A percentile compares a stretch with the other conserved stretches of the same genome.
phyloP scores from a whole-genome alignment of 2,113 vertebrate species.

The Malaclemys terrapin region DNA sequence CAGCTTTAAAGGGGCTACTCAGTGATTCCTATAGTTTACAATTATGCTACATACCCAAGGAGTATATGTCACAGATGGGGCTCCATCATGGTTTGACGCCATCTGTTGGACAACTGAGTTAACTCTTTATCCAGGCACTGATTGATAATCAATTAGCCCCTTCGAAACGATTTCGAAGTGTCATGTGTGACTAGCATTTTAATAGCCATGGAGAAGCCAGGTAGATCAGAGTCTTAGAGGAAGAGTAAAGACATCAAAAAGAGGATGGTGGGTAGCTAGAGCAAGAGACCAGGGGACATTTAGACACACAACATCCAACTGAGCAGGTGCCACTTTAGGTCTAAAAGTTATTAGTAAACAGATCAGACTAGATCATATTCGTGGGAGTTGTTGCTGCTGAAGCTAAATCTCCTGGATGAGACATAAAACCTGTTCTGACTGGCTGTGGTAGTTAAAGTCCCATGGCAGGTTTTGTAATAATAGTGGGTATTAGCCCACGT shows the following conservation, averaged over 20 bases:
- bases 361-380: too few relatives aligned
- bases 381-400: not conserved
- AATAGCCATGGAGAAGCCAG: not conserved
- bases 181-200: not conserved
- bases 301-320: not conserved
- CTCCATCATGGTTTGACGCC: not conserved
- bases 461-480: fast-evolving
- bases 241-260: not conserved
- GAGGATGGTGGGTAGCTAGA: not conserved
- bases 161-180: not conserved
- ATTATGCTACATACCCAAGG: not conserved
- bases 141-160: not conserved
- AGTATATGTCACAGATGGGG: not conserved
- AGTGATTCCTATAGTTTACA: not conserved
- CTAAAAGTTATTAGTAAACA: not conserved
- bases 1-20: not conserved
- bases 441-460: not conserved
- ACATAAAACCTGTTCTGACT: not conserved
- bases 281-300: not conserved
- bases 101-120: not conserved
- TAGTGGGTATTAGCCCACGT: not conserved
- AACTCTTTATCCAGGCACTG: not conserved
- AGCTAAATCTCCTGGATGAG: not conserved
- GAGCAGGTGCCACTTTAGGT: not conserved
- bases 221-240: not conserved